Evolutionary conservation across 2,888 invertebrate species (phyloP), one percentile per base, ranked within the genome.

Genomic region (Drosophila borborema): DNA sequence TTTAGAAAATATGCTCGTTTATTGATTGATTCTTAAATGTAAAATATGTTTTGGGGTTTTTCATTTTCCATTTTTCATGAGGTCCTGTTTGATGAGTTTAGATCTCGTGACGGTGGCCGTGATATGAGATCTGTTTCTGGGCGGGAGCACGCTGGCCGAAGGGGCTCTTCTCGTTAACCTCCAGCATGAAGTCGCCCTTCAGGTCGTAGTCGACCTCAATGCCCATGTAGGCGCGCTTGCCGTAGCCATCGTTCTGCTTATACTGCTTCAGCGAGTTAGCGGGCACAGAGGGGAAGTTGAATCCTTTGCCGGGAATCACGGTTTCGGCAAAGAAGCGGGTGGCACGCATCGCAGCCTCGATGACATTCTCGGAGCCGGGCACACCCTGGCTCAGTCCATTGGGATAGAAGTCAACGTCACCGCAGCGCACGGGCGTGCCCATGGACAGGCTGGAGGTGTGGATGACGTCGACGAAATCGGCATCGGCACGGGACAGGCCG

Each of bases 401-500:
- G 41, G 93, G 93, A 70, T 90, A 93, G 88, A 93, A 93, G 49
- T 93, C 93, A 75, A 83, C 91, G 76, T 93, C 91, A 64, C 91
- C 93, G 49, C 72, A 62, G 14, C 90, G 86, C 23, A 71, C 31
- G 18, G 71, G 64, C 1, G 84, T 88, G 38, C 92, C 92, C 82
- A 90, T 75, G 49, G 82, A 87, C 16, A 85, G 80, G 74, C 86
- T 83, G n/a, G 93, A 91, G n/a, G 92, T 89, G 71, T 92, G 92
- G 66, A 92, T 92, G 74, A 77, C 91, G 72, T 92, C 92, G 43
- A 93, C 92, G 41, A 92, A 92, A 12, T 92, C 90, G 36, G 92
- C 92, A 87, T 92, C 91, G 20, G 92, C 93, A 23, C 92, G 92
- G 12, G 91, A 81, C 48, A 93, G 74, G 31, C 91, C 91, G 23